A percentile compares a stretch with the other conserved stretches of the same genome.
Evolutionary conservation across 2,888 invertebrate genomes (phyloP).

Genomic region (Syrista parreyssii): DNA sequence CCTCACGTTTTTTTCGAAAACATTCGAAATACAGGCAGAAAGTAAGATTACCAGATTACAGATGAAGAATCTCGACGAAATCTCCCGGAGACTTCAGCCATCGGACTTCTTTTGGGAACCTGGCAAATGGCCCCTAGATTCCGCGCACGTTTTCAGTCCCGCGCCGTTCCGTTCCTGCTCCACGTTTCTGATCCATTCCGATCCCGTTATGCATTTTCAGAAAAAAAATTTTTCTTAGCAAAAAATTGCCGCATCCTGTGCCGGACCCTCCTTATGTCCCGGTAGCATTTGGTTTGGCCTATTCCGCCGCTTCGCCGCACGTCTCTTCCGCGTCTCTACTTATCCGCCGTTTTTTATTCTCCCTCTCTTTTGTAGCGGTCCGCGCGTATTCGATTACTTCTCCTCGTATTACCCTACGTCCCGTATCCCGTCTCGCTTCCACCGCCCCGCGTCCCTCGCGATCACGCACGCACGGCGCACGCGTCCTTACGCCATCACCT

Average conservation of each 20-base stretch:
- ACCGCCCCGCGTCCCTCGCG: too few relatives aligned
- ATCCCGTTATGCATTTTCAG: conserved; percentile 48
- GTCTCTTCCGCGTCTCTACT: conserved; percentile 3
- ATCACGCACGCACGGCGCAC: too few relatives aligned
- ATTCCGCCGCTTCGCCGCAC: conserved; percentile 11
- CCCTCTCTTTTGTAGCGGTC: conserved; percentile 1
- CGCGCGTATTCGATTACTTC: conserved; percentile 9
- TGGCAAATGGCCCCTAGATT: conserved; percentile 24
- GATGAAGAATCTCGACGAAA: background rate
- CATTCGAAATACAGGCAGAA: too few relatives aligned
- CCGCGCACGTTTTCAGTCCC: conserved; percentile 39
- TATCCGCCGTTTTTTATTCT: conserved; percentile 15
- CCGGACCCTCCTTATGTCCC: conserved; percentile 26
- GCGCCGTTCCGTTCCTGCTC: conserved; percentile 19
- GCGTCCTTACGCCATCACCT: too few relatives aligned
- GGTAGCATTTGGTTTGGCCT: conserved; percentile 6
- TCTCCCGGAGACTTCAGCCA: background rate
- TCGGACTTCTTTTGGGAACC: conserved; percentile 2
- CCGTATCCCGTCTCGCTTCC: too few relatives aligned
- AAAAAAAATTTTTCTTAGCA: conserved; percentile 26
- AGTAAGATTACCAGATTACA: too few relatives aligned
- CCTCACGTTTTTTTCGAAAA: conserved; percentile 41
- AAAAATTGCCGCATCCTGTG: conserved; percentile 51
- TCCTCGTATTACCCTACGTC: conserved; percentile 4
- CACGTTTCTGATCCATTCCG: conserved; percentile 17